Conservation (phyloP, 2,113 vertebrate species). For the Pedionomus torquatus region DNA sequence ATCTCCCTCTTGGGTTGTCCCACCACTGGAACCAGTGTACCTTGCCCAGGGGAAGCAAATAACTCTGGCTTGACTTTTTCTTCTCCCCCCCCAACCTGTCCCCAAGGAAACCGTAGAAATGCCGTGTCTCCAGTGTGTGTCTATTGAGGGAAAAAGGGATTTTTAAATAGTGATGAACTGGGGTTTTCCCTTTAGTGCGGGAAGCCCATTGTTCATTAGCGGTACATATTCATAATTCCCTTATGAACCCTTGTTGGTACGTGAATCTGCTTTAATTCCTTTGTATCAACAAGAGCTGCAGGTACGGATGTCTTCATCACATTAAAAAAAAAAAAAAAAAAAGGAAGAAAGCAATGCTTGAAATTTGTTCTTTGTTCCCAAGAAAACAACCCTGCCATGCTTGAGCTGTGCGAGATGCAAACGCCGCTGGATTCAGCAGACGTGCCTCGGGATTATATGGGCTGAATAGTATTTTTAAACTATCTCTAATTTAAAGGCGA, state of each 20-base stretch:
- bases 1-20: background rate
- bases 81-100: background rate
- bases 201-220: slow-evolving; percentile 5
- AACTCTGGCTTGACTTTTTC: background rate
- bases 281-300: slow-evolving; percentile 7
- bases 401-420: slow-evolving; percentile 55
- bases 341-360: slow-evolving; percentile 31
- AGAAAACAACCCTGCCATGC: slow-evolving; percentile 72
- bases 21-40: background rate
- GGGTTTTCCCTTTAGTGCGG: background rate
- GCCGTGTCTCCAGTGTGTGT: background rate
- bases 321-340: background rate
- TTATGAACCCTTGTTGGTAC: background rate
- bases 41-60: background rate
- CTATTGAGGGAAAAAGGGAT: background rate
- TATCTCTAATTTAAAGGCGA: slow-evolving; percentile 4
- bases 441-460: slow-evolving; percentile 22
- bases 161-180: slow-evolving; percentile 1
- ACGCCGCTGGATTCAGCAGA: slow-evolving; percentile 25
- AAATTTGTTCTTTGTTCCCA: slow-evolving; percentile 72
- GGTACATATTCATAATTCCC: slow-evolving; percentile 15
- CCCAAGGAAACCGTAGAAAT: background rate
- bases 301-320: slow-evolving; percentile 18
- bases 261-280: slow-evolving; percentile 13
- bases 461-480: slow-evolving; percentile 49